These are phyloP conservation scores for Cinclus mexicanus DNA, from an alignment of 2,113 vertebrate genomes.

Conservation along the genomic window DNA sequence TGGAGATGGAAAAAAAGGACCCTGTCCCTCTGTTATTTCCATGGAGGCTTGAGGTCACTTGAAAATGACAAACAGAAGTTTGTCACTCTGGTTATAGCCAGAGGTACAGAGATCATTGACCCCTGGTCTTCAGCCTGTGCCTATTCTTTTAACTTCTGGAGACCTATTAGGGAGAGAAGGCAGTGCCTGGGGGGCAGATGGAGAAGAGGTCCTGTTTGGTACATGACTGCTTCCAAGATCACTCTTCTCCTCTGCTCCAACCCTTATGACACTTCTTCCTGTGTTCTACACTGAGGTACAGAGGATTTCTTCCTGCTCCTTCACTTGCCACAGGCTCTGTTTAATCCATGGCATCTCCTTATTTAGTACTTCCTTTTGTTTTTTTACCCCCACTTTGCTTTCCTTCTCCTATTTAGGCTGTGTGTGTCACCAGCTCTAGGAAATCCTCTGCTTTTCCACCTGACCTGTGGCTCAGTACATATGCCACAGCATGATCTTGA, in stretches of 20 bases:
- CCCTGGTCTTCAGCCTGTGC: not conserved
- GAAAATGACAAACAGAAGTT: not conserved
- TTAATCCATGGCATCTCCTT: not conserved
- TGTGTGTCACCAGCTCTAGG: not conserved
- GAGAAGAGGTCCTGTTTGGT: not conserved
- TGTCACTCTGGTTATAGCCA: not conserved
- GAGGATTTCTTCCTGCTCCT: not conserved
- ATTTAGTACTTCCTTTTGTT: not conserved
- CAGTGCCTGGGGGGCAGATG: not conserved
- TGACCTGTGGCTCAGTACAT: not conserved
- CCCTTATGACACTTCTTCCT: too few species aligned
- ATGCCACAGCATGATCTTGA: not conserved
- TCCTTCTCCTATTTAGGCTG: not conserved
- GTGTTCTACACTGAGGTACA: not conserved
- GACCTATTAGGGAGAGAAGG: not conserved
- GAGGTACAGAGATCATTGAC: not conserved
- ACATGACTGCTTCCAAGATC: not conserved
- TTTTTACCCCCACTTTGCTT: not conserved
- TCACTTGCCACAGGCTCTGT: not conserved
- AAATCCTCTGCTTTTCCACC: not conserved
- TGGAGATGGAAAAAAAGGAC: not conserved
- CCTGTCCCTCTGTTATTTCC: not conserved
- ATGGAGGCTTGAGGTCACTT: not conserved
- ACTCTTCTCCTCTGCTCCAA: not conserved
- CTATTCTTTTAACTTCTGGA: not conserved